Conservation (phyloP, 2,797 vertebrate genomes). For the Gouania willdenowi region DNA sequence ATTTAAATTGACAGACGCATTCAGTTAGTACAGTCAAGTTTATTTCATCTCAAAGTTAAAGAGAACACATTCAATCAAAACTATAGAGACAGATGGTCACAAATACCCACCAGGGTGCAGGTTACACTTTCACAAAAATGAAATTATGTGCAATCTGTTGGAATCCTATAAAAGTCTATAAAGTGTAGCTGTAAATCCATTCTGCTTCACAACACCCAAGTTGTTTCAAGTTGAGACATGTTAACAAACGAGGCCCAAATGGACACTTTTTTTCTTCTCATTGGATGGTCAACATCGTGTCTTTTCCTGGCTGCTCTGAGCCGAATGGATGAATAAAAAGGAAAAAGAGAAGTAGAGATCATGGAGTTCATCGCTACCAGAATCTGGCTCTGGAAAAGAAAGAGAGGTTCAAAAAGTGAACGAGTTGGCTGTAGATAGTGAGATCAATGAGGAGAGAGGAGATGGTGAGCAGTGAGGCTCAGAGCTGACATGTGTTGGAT, state of each 20-base stretch:
- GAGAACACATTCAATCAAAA: slow-evolving; percentile 26
- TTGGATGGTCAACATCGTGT: slow-evolving; percentile 56
- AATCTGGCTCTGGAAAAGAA: slow-evolving; percentile 43
- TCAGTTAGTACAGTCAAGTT: slow-evolving; percentile 29
- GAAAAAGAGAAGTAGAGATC: slow-evolving; percentile 29
- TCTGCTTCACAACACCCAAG: no score
- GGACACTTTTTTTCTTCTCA: slow-evolving; percentile 41
- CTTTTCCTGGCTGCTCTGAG: slow-evolving; percentile 49
- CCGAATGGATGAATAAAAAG: slow-evolving; percentile 42
- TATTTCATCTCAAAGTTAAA: slow-evolving; percentile 41
- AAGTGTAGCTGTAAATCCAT: slow-evolving; percentile 12
- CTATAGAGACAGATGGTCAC: slow-evolving; percentile 23
- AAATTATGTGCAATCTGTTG: slow-evolving; percentile 7
- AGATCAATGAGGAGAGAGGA: slow-evolving; percentile 34
- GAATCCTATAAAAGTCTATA: neutral
- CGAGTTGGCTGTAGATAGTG: slow-evolving; percentile 35
- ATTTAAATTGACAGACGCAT: slow-evolving; percentile 49
- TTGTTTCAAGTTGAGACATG: slow-evolving; percentile 37
- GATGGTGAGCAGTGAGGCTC: slow-evolving; percentile 14
- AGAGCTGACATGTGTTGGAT: slow-evolving; percentile 32
- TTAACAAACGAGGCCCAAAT: slow-evolving; percentile 37
- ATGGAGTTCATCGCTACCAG: slow-evolving; percentile 39
- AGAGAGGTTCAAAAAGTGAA: slow-evolving; percentile 40
- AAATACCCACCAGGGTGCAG: slow-evolving; percentile 20
- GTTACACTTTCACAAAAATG: slow-evolving; percentile 12